Evolutionary conservation across 2,888 invertebrate genomes (phyloP), one percentile per base, ranked within the genome.

Genomic region (Drosophila vallismaia): DNA sequence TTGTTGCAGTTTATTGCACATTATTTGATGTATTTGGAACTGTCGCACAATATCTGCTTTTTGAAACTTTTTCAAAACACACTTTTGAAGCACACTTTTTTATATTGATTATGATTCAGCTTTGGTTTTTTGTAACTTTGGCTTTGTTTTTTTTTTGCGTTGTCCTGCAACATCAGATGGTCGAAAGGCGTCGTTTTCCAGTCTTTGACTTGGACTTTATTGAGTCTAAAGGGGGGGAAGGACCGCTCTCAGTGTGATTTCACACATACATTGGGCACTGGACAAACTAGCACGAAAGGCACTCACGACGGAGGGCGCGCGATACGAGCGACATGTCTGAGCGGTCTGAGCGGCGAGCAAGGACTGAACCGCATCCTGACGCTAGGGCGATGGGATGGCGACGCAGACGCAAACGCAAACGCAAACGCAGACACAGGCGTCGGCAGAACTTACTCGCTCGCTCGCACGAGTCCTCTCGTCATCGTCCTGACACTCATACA

Each of bases 291-390:
- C 44, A 44, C 44, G 19, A 74, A 67, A 82, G 75, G 67, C 74
- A 85, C 76, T 79, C 86, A 86, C 87, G 87, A 71, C 82, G 82
- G 60, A 9, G 4, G 9, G n/a, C 33, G 60, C 79, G 79, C 79
- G 76, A 49, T 9, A 60, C 60, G 73, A 78, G 71, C 82, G 76
- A 76, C 87, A 87, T 88, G 88, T 89, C 88, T 86, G 71, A 80
- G 81, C 86, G 84, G 86, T 83, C 79, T 88, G 89, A 90, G 89
- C 84, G 81, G 85, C 78, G 85, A 88, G 88, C 82, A 79, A 82
- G 76, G 89, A 89, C 89, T 89, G 79, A 90, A 76, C 72, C 67
- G 75, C 74, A 68, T 74, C 72, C 85, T 79, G 75, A 62, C 42
- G 67, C 79, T 74, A 85, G 80, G 86, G 77, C 79, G 68, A 86